A percentile compares a stretch with the other conserved stretches of the same genome.
Evolutionary conservation across 2,797 vertebrate genomes (phyloP).

Genomic region (Clarias laeviceps): DNA sequence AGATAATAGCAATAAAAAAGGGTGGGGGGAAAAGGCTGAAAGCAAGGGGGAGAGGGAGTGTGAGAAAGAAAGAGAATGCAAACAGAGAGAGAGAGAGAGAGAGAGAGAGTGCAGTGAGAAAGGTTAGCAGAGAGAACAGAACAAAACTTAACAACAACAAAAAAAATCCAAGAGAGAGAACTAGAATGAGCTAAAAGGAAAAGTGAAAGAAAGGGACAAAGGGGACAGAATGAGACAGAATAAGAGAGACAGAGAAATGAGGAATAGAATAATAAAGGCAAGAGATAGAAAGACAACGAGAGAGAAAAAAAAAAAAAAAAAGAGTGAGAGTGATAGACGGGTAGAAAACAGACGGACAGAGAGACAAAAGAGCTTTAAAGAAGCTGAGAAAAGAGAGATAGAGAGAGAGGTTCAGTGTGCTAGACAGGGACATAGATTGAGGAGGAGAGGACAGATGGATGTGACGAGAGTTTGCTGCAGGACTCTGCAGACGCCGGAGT

Average conservation of each 20-base stretch:
- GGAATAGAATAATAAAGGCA: neutral
- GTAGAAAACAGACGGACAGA: too few species aligned
- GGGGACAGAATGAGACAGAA: neutral
- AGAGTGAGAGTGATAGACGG: too few species aligned
- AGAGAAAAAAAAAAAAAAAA: too few species aligned
- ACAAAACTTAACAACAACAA: neutral
- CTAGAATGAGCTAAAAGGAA: too few species aligned
- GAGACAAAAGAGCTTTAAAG: slow-evolving; percentile 57
- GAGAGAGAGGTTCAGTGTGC: slow-evolving; percentile 33
- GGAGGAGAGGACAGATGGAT: neutral
- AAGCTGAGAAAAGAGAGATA: slow-evolving; percentile 60
- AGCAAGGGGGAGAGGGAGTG: slow-evolving; percentile 44
- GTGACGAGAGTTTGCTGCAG: neutral
- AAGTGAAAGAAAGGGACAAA: neutral
- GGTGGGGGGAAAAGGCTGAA: slow-evolving; percentile 37
- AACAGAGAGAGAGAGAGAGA: neutral
- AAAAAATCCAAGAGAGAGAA: neutral
- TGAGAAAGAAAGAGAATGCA: slow-evolving; percentile 33
- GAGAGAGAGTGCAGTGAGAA: neutral
- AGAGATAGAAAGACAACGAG: neutral
- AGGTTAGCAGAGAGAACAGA: neutral
- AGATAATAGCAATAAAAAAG: slow-evolving; percentile 42
- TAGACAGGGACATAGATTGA: neutral
- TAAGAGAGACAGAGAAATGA: neutral
- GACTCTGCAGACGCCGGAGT: neutral